Evolutionary conservation across 2,797 vertebrate species (phyloP).

Genomic region (Channallabes apus): DNA sequence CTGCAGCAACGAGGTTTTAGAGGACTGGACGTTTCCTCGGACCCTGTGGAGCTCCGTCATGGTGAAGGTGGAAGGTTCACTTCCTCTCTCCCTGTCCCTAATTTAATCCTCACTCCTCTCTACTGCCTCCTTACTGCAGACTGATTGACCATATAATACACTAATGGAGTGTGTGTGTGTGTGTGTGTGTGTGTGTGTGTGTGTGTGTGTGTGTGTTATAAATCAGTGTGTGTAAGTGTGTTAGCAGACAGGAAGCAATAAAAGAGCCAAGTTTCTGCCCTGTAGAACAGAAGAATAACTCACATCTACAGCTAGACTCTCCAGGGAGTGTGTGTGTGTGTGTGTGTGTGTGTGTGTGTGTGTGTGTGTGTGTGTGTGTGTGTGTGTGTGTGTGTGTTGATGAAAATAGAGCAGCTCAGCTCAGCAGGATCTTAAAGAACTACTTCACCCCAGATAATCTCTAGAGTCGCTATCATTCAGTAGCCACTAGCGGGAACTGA

Average conservation of each 20-base stretch:
- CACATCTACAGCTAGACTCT: slow-evolving; percentile 25
- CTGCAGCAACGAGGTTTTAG: not conserved
- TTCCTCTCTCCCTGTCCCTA: not conserved
- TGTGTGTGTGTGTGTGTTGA: too few relatives aligned
- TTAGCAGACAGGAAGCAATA: slow-evolving; percentile 24
- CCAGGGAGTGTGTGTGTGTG: not conserved
- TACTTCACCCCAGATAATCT: slow-evolving; percentile 1
- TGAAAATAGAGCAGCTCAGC: slow-evolving; percentile 5
- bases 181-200: not conserved
- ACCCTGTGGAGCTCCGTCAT: not conserved
- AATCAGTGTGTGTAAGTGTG: slow-evolving; percentile 32
- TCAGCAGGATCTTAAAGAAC: slow-evolving; percentile 1
- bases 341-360: slow-evolving; percentile 16
- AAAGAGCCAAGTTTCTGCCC: slow-evolving; percentile 15
- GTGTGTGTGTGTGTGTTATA: slow-evolving; percentile 35
- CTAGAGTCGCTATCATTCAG: not conserved
- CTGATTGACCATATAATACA: not conserved
- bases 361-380: too few relatives aligned
- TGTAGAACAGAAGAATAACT: slow-evolving; percentile 13
- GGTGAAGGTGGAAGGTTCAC: not conserved
- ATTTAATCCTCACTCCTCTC: slow-evolving; percentile 1
- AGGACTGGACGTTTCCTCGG: not conserved
- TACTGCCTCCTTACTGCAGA: not conserved
- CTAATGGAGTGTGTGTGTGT: not conserved
- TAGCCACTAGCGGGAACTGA: not conserved